Evolutionary conservation across 2,113 vertebrate genomes (phyloP), one percentile per base, ranked within the genome.

Genomic region (Notechis scutatus): DNA sequence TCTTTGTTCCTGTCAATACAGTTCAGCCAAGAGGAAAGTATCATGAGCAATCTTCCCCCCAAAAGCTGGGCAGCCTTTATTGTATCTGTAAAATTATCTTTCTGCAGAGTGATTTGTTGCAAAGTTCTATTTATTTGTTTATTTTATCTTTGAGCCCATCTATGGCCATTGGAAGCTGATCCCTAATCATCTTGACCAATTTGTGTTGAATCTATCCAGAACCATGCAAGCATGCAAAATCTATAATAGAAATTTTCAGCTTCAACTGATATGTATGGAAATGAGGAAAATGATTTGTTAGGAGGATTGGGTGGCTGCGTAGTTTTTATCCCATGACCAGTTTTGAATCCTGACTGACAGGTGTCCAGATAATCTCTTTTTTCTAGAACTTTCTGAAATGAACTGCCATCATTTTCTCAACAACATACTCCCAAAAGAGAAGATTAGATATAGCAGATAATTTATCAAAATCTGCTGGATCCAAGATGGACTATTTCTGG

Each of bases 1-100:
- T 86, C 26, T 91, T 86, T 86, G 91, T 91, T 91, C 81, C 69
- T 91, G 81, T 91, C 81, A 86, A 86, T 59, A 91, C 91, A 86
- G 55, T 86, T 85, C 24, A 57, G 54, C 91, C 55, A 86, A 91
- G 74, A 91, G 52, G 52, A 91, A 85, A 91, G 54, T 4, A 59
- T 59, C 6, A 20, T 87, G 26, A 59, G 55, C 81, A 57, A 45
- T 91, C 56, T 8, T 91, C 54, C 55, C 42, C 3, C 7, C 45
- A 61, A 91, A 56, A 54, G 39, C 2, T 21, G n/a, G n/a, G 14
- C 11, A 86, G 39, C 6, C 54, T 85, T 57, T 55, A 24, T 47
- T 91, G 56, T 57, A 91, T 47, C 74, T 91, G 74, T 20, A 57
- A 91, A 86, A 29, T 86, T 29, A 11, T 57, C 54, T 57, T 91